phyloP scores from a whole-genome alignment of 2,888 invertebrate species.

The Gibbula magus region DNA sequence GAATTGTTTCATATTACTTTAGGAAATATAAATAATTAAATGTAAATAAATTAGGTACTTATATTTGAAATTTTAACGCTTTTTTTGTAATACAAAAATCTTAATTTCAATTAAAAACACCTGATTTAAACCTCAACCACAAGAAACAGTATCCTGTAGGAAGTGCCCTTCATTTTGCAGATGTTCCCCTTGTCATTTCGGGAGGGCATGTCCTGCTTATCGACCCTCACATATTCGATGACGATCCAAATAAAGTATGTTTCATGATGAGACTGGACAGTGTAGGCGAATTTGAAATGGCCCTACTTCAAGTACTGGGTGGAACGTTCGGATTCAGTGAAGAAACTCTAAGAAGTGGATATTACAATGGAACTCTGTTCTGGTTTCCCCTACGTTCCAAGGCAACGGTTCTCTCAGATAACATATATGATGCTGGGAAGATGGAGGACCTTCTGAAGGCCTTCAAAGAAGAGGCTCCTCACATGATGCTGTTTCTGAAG shows the following conservation, averaged over 20 bases:
- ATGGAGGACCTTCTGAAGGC: constrained; percentile 55
- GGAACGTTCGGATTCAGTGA: constrained; percentile 49
- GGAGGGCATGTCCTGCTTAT: constrained; percentile 62
- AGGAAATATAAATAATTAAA: no score
- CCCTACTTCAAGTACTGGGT: constrained; percentile 46
- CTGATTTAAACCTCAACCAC: no score
- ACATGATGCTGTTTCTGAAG: constrained; percentile 63
- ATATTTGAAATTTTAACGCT: no score
- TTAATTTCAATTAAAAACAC: no score
- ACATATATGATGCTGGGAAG: constrained; percentile 48
- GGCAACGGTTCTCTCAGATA: constrained; percentile 57
- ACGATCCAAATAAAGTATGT: constrained; percentile 18
- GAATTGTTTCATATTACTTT: no score
- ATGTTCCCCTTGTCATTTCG: constrained; percentile 23
- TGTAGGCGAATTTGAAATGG: constrained; percentile 24
- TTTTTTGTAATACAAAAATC: no score
- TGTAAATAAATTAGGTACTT: no score
- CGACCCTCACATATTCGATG: constrained; percentile 54
- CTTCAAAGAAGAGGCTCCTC: constrained; percentile 57
- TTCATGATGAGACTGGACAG: not conserved
- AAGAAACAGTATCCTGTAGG: no score
- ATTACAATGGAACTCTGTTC: constrained; percentile 61
- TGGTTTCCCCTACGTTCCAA: constrained; percentile 65
- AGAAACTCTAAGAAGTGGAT: constrained; percentile 42
- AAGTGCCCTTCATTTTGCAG: constrained; percentile 29